phyloP scores from a whole-genome alignment of 2,113 vertebrate species.

The Leptosomus discolor region DNA sequence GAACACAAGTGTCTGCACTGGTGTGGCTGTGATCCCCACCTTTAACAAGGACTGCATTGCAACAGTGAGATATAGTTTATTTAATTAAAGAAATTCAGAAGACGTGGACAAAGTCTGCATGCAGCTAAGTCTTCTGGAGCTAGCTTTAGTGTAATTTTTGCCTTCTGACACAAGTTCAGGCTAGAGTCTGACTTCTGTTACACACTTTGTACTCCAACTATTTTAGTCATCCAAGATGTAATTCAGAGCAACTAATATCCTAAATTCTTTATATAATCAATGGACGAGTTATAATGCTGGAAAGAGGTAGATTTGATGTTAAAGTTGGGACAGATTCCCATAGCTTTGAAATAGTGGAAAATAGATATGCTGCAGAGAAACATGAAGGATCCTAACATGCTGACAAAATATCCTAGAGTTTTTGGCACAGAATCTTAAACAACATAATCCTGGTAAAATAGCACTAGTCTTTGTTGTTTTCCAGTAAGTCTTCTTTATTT shows the following conservation, averaged over 20 bases:
- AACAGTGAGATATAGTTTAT: background rate
- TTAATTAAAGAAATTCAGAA: background rate
- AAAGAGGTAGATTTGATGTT: background rate
- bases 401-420: background rate
- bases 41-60: background rate
- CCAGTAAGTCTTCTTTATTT: background rate
- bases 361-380: background rate
- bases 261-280: background rate
- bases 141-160: background rate
- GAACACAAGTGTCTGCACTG: background rate
- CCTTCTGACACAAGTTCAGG: background rate
- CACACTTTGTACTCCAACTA: background rate
- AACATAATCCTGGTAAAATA: background rate
- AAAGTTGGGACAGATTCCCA: background rate
- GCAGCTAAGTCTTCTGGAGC: background rate
- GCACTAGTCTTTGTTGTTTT: background rate
- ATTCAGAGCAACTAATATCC: background rate
- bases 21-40: background rate
- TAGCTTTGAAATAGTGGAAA: background rate
- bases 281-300: background rate
- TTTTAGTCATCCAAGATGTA: background rate
- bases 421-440: background rate
- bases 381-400: background rate
- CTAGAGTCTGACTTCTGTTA: background rate
- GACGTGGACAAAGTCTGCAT: background rate